These are phyloP conservation scores for Otis tarda DNA, from an alignment of 2,113 vertebrate genomes.

Conservation along the genomic window DNA sequence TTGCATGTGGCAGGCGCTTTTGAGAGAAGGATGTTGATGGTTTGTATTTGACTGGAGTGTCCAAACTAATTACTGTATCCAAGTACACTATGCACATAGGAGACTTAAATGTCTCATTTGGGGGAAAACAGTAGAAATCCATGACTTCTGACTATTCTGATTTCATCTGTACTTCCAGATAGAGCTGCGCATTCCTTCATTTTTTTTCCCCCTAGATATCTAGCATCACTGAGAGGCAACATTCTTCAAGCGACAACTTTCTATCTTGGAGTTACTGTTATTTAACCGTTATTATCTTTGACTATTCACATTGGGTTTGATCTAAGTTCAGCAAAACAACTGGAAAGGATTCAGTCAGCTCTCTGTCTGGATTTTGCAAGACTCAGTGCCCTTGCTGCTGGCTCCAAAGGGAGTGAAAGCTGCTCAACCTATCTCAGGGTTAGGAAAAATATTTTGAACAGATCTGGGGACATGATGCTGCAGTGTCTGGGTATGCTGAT, in stretches of 20 bases:
- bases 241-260: not conserved
- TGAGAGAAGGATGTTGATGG: not conserved
- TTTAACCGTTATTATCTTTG: not conserved
- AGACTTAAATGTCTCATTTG: not conserved
- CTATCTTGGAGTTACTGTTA: not conserved
- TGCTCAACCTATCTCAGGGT: constrained; percentile 12
- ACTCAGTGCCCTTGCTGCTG: not conserved
- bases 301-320: not conserved
- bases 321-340: not conserved
- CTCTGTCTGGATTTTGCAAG: not conserved
- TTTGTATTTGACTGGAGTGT: not conserved
- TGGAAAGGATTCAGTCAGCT: not conserved
- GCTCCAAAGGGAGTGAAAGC: not conserved
- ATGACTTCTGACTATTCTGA: not conserved
- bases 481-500: not conserved
- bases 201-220: not conserved
- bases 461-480: not conserved
- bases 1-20: not conserved
- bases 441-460: constrained; percentile 42
- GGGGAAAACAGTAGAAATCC: not conserved
- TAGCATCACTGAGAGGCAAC: not conserved
- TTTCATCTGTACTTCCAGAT: not conserved
- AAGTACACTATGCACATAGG: not conserved
- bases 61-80: not conserved
- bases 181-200: not conserved